Evolutionary conservation across 2,888 invertebrate species (phyloP).

Genomic region (Agriopis aurantiaria): DNA sequence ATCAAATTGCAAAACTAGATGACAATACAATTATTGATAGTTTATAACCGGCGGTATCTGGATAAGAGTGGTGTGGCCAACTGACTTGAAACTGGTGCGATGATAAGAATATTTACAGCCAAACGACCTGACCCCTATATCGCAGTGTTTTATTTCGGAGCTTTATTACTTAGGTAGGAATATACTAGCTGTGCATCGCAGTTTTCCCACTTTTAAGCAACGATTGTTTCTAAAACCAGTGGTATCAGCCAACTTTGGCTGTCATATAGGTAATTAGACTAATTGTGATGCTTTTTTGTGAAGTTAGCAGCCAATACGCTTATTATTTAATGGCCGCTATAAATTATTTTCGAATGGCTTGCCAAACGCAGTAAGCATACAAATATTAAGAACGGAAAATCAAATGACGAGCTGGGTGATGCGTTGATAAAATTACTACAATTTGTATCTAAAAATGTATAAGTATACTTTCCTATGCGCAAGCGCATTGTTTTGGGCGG

Average conservation of each 20-base stretch:
- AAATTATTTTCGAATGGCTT: too few relatives aligned
- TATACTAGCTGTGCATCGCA: not conserved
- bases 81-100: slow-evolving; percentile 11
- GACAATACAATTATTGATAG: slow-evolving; percentile 23
- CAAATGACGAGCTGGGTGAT: not conserved
- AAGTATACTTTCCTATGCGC: not conserved
- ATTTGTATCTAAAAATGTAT: too few relatives aligned
- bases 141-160: slow-evolving; percentile 26
- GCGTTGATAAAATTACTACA: not conserved
- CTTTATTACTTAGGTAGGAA: not conserved
- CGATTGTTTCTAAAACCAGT: too few relatives aligned
- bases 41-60: slow-evolving; percentile 14
- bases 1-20: slow-evolving; percentile 21
- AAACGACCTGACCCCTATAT: slow-evolving; percentile 26
- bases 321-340: too few relatives aligned
- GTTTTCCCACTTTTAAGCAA: not conserved
- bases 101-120: slow-evolving; percentile 30
- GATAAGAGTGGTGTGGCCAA: slow-evolving; percentile 1
- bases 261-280: too few relatives aligned
- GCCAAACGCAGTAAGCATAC: too few relatives aligned
- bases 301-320: too few relatives aligned
- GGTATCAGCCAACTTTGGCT: too few relatives aligned
- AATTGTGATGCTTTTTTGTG: too few relatives aligned
- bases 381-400: too few relatives aligned
- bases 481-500: slow-evolving; percentile 3